These are phyloP conservation scores for Littorina saxatilis DNA, from an alignment of 1,140 invertebrate genomes.

Conservation along the genomic window DNA sequence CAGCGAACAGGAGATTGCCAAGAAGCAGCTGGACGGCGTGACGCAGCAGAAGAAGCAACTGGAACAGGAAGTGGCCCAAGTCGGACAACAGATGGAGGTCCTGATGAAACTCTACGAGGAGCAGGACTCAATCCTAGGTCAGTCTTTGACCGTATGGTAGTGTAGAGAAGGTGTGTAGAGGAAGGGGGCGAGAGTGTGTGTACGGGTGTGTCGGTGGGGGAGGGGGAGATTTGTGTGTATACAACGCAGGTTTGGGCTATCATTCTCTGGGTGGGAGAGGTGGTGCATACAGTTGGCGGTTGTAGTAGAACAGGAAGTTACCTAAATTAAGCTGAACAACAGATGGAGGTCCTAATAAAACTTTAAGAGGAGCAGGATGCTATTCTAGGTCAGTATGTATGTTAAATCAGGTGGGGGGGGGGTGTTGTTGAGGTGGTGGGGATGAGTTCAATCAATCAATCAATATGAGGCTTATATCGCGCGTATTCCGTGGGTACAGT, in stretches of 20 bases:
- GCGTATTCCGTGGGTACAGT: too few relatives aligned
- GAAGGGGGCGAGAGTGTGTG: too few relatives aligned
- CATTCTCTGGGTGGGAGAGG: too few relatives aligned
- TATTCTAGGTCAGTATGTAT: conserved; percentile 78
- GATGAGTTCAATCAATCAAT: too few relatives aligned
- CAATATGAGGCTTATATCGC: too few relatives aligned
- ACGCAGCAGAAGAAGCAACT: conserved; percentile 68
- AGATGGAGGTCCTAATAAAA: conserved; percentile 76
- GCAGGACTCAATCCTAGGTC: conserved; percentile 79
- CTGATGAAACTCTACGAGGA: conserved; percentile 78
- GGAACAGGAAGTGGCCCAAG: conserved; percentile 73
- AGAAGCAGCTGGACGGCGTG: conserved; percentile 71
- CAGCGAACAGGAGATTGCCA: conserved; percentile 75
- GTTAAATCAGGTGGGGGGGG: too few relatives aligned
- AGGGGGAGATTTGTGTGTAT: too few relatives aligned
- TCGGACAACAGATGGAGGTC: conserved; percentile 74
- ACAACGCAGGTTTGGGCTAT: too few relatives aligned
- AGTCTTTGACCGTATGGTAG: conserved; percentile 59
- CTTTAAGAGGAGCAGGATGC: conserved; percentile 79
- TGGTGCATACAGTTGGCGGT: too few relatives aligned
- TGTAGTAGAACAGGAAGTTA: conserved; percentile 75
- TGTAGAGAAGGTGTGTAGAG: too few relatives aligned
- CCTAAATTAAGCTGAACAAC: conserved; percentile 71
- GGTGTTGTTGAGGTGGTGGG: too few relatives aligned
- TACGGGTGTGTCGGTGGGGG: too few relatives aligned